Base-by-base conservation (phyloP, 2,888 invertebrate genomes). In the Cerastis leucographa region DNA sequence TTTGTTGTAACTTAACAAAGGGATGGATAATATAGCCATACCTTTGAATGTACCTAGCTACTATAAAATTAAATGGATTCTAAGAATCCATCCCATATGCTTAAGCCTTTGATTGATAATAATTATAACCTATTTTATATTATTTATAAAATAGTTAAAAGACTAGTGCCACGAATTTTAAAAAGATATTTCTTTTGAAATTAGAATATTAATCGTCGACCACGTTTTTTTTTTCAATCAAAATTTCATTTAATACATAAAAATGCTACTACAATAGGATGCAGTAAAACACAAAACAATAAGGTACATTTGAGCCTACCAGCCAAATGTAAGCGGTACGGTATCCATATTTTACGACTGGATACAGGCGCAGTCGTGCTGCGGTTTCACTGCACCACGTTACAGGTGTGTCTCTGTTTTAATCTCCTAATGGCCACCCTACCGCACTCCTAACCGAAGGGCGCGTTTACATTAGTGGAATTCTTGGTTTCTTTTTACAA, bases 341-440 rank as follows among this genome's bases (percentile, higher is more conserved):
- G 71, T 78, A 83, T 83, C 81, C 88, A 91, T 89, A 90, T 88
- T 91, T 91, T 85, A 90, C 86, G 84, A 81, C 71, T 80, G 84
- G 83, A 84, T 85, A 81, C 80, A 66, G 71, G 67, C 78, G 85
- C 80, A 85, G 83, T 80, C 71, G 78, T 76, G 83, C 84, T 90
- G 92, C 81, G 93, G 92, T 93, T 90, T 88, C 87, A 81, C 83
- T 89, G 90, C 91, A 90, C 85, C 88, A 56, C 68, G 88, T 91
- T 91, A 91, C 94, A 94, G 94, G 94, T 94, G 93, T 93, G 92
- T 91, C 92, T 88, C 89, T 88, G 90, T 93, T 95, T 94, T 95
- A 95, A 95, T 95, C 94, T 95, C 89, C 93, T 95, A 95, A 95
- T 95, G 94, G 94, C 81, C 81, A 81, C 87, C 88, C 85, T 85